Evolutionary conservation across 2,113 vertebrate genomes (phyloP), one percentile per base, ranked within the genome.

Genomic region (Aspidoscelis tigris): DNA sequence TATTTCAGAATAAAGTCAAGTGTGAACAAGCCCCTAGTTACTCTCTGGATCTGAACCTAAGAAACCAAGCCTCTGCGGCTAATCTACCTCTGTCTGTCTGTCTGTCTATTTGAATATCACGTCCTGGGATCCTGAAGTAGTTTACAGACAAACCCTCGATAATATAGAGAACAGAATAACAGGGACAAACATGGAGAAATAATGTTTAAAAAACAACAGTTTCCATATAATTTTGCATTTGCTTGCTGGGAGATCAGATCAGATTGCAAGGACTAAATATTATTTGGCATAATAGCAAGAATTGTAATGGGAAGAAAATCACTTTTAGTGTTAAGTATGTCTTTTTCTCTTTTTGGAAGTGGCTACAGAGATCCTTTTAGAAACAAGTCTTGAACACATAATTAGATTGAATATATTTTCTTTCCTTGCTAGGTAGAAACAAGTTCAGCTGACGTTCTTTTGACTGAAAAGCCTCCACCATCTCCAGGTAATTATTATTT

Each of bases 401-500:
- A 77, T 86, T 41, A 11, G 70, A 0, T 86, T 0, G 18, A 76
- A 33, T 64, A 1, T 78, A 61, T 61, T 26, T 64, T 66, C 70
- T 47, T 90, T 92, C 58, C 90, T 89, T 73, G 70, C 20, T 85
- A 98, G 97, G 93, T 88, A 77, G 78, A 88, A 82, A 91, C 93
- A 44, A 2, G 80, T 22, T 82, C 78, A 81, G 43, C 76, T 75
- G 90, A 88, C 87, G 94, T 89, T 78, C 82, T 77, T 1, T 9
- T 91, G 21, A 0, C 76, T 84, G 87, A 83, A 53, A 95, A 95
- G 80, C 94, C 93, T 68, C 91, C 92, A 0, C 94, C 88, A 26
- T 95, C 94, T 61, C 93, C 96, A 96, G 97, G 97, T 98, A 97
- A 41, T 65, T 70, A 44, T 12, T n/a, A 69, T 61, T 83, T 77